These are phyloP conservation scores for Haliclona indistincta DNA, from an alignment of 37 sponge, comb jelly and placozoan genomes.

Conservation along the genomic window DNA sequence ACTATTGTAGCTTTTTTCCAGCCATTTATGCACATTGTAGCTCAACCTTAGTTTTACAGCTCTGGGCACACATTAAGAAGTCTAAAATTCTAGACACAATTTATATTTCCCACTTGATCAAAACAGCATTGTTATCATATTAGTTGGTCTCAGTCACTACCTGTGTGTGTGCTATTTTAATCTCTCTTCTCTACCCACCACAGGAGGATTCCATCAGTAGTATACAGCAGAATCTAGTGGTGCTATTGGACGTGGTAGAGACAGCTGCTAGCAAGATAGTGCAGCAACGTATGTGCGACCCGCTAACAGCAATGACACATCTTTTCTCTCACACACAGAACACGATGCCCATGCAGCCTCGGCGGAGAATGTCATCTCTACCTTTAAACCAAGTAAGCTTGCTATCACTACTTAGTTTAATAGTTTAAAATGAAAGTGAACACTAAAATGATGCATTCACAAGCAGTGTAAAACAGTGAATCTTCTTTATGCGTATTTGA, in stretches of 20 bases:
- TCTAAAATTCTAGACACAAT: neutral
- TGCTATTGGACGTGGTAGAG: slow-evolving; percentile 53
- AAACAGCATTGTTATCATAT: too few species aligned
- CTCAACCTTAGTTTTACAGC: too few species aligned
- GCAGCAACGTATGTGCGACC: slow-evolving; percentile 51
- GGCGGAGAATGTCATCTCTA: slow-evolving; percentile 5
- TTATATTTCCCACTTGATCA: too few species aligned
- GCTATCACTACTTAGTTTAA: too few species aligned
- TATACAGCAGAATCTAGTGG: slow-evolving; percentile 39
- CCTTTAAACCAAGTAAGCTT: slow-evolving; percentile 49
- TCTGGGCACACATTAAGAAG: too few species aligned
- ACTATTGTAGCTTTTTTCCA: too few species aligned
- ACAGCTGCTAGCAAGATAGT: slow-evolving; percentile 43
- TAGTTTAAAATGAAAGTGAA: too few species aligned
- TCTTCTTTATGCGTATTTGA: too few species aligned
- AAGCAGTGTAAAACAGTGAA: too few species aligned
- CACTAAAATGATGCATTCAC: too few species aligned
- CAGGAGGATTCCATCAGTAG: slow-evolving; percentile 26
- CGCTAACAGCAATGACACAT: neutral
- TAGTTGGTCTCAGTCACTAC: neutral
- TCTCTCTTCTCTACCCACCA: neutral
- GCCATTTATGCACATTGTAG: too few species aligned
- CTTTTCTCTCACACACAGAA: slow-evolving; percentile 20
- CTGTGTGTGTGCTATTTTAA: neutral
- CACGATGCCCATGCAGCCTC: slow-evolving; percentile 53